A percentile compares a stretch with the other conserved stretches of the same genome.
phyloP scores from a whole-genome alignment of 2,888 invertebrate genomes.

The Meiosimyza platycephala region DNA sequence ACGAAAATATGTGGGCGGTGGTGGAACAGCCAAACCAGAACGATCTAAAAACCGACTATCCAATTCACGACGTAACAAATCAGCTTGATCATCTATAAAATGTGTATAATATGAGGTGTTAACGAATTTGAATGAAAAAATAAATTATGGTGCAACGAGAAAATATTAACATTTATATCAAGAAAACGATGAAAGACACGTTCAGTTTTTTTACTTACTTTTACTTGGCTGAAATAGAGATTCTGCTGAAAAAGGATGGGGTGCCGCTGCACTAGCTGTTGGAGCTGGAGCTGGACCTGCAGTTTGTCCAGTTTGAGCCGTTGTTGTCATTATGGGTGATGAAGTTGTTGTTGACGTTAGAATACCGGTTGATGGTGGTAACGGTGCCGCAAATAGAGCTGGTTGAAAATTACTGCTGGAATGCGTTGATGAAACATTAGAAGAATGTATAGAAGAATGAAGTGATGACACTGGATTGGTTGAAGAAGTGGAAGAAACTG shows the following conservation, averaged over 20 bases:
- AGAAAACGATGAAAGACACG: background rate
- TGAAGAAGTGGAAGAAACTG: constrained; percentile 46
- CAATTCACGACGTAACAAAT: constrained; percentile 87
- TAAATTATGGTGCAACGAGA: background rate
- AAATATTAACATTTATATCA: background rate
- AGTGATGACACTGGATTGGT: constrained; percentile 51
- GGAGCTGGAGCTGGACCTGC: constrained; percentile 45
- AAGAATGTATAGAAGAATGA: constrained; percentile 69
- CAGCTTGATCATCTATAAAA: constrained; percentile 76
- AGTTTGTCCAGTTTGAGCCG: constrained; percentile 45
- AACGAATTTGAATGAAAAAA: background rate
- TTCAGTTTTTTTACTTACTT: constrained; percentile 61
- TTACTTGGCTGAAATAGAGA: constrained; percentile 88
- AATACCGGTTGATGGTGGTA: constrained; percentile 66
- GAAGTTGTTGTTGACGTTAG: constrained; percentile 45
- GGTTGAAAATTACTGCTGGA: constrained; percentile 71
- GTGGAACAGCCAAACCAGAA: constrained; percentile 74
- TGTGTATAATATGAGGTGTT: too few relatives aligned
- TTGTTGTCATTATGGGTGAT: constrained; percentile 46
- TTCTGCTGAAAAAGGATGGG: constrained; percentile 89
- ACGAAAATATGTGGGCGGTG: constrained; percentile 73
- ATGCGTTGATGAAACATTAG: constrained; percentile 52
- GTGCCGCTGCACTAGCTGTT: constrained; percentile 70
- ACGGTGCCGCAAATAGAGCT: constrained; percentile 77
- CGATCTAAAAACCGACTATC: constrained; percentile 92